These are phyloP conservation scores for Nomada lathburiana DNA, from an alignment of 2,888 invertebrate species.

Conservation along the genomic window DNA sequence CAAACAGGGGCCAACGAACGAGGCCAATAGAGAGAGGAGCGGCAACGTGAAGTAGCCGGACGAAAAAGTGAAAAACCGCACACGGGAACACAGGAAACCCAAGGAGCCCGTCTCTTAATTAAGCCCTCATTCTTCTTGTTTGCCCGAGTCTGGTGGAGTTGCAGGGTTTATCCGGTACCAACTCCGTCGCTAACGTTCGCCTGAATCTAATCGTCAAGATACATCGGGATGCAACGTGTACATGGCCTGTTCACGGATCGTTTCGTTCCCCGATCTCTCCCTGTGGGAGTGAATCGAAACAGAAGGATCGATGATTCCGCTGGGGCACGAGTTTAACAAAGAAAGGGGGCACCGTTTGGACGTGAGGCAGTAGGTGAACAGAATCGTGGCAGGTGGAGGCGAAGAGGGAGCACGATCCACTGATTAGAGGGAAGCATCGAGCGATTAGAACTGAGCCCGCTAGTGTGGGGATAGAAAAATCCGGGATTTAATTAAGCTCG, in stretches of 20 bases:
- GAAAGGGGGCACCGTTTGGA: conserved; percentile 11
- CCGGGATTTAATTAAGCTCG: conserved; percentile 61
- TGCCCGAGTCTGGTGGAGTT: conserved; percentile 4
- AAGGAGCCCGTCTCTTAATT: conserved; percentile 42
- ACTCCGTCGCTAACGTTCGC: conserved; percentile 58
- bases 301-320: conserved; percentile 35
- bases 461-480: conserved; percentile 45
- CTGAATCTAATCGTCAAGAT: conserved; percentile 68
- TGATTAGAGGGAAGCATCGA: conserved; percentile 60
- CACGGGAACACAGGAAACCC: not conserved
- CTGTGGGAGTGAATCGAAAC: conserved; percentile 44
- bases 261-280: conserved; percentile 58
- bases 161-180: conserved; percentile 60
- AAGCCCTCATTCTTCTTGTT: conserved; percentile 40
- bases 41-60: no score
- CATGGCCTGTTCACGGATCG: conserved; percentile 72
- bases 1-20: no score
- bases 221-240: conserved; percentile 69
- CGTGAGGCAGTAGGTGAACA: not conserved
- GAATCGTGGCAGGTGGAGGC: not conserved
- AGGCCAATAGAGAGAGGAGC: no score
- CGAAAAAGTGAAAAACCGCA: no score
- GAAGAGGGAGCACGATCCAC: conserved; percentile 30
- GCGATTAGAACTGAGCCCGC: conserved; percentile 57
- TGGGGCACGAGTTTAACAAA: conserved; percentile 13